Percentiles rank a stretch among this genome's conserved stretches.
phyloP scores from a whole-genome alignment of 92 coral and sea anemone species.

The Galaxea fascicularis region DNA sequence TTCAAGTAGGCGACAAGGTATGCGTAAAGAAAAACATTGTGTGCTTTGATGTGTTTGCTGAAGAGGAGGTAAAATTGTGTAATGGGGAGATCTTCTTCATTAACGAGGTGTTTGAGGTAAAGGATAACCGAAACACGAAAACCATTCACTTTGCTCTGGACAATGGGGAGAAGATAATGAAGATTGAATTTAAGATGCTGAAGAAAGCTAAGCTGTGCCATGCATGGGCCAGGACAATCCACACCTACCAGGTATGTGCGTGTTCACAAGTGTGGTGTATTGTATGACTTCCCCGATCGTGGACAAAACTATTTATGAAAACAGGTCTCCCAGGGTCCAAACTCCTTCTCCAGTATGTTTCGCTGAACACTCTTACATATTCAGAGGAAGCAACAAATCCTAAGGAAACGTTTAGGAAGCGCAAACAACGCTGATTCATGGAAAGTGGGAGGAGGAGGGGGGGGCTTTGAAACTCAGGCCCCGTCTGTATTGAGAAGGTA shows the following conservation, averaged over 20 bases:
- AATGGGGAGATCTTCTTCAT: conserved; percentile 65
- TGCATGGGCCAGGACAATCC: conserved; percentile 69
- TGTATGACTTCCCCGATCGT: too few species aligned
- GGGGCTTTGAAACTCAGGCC: too few species aligned
- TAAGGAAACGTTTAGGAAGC: too few species aligned
- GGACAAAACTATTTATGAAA: too few species aligned
- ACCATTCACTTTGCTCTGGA: conserved; percentile 35
- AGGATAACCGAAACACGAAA: conserved; percentile 20
- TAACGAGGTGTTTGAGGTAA: conserved; percentile 14
- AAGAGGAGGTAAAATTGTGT: conserved; percentile 34
- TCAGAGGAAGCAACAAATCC: too few species aligned
- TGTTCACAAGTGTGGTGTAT: too few species aligned
- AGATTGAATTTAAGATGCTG: conserved; percentile 42
- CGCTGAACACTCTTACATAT: too few species aligned
- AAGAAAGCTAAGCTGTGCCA: conserved; percentile 47
- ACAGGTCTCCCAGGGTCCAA: too few species aligned
- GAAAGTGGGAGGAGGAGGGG: too few species aligned
- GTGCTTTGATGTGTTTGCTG: conserved; percentile 29
- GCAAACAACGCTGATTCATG: too few species aligned
- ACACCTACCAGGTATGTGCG: conserved; percentile 58
- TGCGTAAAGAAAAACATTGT: conserved; percentile 43
- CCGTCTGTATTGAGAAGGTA: too few species aligned
- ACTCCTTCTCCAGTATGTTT: too few species aligned
- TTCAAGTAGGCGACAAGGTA: conserved; percentile 54
- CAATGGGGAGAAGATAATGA: conserved; percentile 30